These are phyloP conservation scores for Salvelinus sp. DNA, from an alignment of 2,113 vertebrate genomes.

Conservation along the genomic window DNA sequence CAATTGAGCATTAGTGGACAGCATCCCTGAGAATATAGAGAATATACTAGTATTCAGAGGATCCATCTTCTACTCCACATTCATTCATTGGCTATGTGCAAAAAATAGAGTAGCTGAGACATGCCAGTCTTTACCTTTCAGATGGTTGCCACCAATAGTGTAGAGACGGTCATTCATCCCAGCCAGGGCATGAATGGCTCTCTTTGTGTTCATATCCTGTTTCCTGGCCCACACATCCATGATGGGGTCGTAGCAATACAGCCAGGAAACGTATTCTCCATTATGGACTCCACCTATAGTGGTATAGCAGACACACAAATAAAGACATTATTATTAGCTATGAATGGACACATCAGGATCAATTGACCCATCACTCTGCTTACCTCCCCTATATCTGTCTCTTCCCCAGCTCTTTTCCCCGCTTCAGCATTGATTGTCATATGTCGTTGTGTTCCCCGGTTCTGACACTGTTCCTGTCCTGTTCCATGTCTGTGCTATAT, in stretches of 20 bases:
- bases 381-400: no score
- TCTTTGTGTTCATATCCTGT: constrained; percentile 99
- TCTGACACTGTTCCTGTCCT: no score
- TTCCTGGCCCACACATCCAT: constrained; percentile 99
- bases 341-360: background rate
- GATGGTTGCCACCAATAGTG: constrained; percentile 97
- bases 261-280: constrained; percentile 96
- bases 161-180: constrained; percentile 98
- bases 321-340: background rate
- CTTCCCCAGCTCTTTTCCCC: no score
- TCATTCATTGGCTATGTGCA: background rate
- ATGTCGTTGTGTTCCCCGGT: no score
- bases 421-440: no score
- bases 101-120: constrained; percentile 11
- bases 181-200: constrained; percentile 94
- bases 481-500: no score
- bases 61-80: background rate
- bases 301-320: constrained; percentile 15
- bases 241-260: constrained; percentile 96
- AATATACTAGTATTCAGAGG: no score
- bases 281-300: constrained; percentile 94
- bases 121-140: constrained; percentile 85
- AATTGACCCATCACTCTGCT: background rate
- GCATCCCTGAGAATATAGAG: no score
- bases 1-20: no score